Evolutionary conservation across 2,797 vertebrate species (phyloP), one percentile per base, ranked within the genome.

Genomic region (Spinibarbus caldwelli): DNA sequence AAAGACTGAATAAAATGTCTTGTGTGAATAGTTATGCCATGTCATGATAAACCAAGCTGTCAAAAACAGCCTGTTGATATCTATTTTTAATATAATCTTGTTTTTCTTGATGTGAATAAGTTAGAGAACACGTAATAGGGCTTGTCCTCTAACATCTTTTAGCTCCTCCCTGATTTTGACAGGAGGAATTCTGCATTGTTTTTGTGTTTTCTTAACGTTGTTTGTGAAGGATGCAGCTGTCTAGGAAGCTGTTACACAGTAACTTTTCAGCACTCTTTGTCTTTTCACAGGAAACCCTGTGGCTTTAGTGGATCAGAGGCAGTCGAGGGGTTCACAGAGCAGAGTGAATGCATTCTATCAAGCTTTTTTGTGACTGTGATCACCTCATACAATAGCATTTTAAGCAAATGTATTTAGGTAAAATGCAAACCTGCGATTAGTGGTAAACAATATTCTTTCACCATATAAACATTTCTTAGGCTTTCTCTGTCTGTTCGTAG

Each of bases 191-290:
- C 47, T n/a, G 64, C 38, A 26, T 84, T 78, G 75, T 84, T 54
- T 83, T 62, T 66, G 23, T 49, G 21, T 67, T 36, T 84, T 84
- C n/a, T 59, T n/a, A 21, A 15, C 10, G 3, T 80, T 73, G 84
- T 80, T 85, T 85, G 67, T 52, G 31, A 72, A 84, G 86, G 86
- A 87, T 84, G 82, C 86, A 87, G 36, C 86, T 84, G 86, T 76
- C 59, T 49, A 49, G 86, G 82, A 87, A 87, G 78, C 72, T 66
- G 15, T 68, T 68, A 64, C 2, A 17, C 6, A 26, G 73, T 26
- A 72, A 62, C 29, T 47, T 79, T 84, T 84, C 29, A 84, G 75
- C 47, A 47, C 29, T 62, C 23, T 80, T 71, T 64, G 77, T 80
- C 67, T 72, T 80, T 38, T 71, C 45, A 52, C 84, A 80, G 85